Evolutionary conservation across 2,113 vertebrate genomes (phyloP).

Genomic region (Xyrauchen texanus): DNA sequence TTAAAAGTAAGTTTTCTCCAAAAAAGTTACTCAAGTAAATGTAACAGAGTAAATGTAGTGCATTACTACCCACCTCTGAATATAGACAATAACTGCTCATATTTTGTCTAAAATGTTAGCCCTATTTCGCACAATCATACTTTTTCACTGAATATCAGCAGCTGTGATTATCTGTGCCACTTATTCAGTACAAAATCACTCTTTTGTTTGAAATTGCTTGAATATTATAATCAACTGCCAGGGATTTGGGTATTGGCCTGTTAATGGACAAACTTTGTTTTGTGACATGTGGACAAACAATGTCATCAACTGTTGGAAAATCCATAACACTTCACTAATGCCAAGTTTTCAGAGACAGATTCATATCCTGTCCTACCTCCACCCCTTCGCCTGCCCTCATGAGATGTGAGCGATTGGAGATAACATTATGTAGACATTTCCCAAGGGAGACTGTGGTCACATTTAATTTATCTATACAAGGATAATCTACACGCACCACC

Average conservation of each 20-base stretch:
- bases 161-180: too few relatives aligned
- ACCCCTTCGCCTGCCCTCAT: background rate
- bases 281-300: slow-evolving; percentile 11
- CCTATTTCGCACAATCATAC: too few relatives aligned
- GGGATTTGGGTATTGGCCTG: background rate
- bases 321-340: slow-evolving; percentile 7
- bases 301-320: slow-evolving; percentile 31
- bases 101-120: too few relatives aligned
- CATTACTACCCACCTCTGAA: too few relatives aligned
- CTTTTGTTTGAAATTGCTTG: too few relatives aligned
- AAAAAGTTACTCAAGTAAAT: too few relatives aligned
- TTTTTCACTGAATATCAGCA: too few relatives aligned
- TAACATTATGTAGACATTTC: slow-evolving; percentile 70
- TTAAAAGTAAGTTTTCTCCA: too few relatives aligned
- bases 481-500: slow-evolving; percentile 67
- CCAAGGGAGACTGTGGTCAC: slow-evolving; percentile 64
- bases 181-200: too few relatives aligned
- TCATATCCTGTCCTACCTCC: slow-evolving; percentile 23
- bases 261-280: background rate
- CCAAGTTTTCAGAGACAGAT: slow-evolving; percentile 50
- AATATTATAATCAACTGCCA: background rate
- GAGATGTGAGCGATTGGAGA: slow-evolving; percentile 68
- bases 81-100: too few relatives aligned
- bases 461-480: slow-evolving; percentile 74
- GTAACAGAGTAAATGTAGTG: too few relatives aligned